phyloP scores from a whole-genome alignment of 1,140 invertebrate species.

The Drosophila burlai region DNA sequence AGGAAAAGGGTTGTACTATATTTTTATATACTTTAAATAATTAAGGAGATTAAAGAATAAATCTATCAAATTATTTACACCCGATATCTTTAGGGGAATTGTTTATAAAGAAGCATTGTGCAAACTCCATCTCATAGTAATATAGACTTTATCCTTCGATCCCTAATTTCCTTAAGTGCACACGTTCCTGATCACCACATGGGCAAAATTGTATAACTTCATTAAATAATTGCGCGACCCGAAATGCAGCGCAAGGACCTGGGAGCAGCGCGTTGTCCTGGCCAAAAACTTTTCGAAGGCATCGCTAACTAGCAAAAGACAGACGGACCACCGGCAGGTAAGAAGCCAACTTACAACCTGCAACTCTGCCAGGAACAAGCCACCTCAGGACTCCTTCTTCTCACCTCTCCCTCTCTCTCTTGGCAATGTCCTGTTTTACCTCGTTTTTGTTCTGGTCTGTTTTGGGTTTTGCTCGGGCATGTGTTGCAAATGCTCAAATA shows the following conservation, averaged over 20 bases:
- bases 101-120: background rate
- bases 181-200: slow-evolving; percentile 64
- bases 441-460: slow-evolving; percentile 17
- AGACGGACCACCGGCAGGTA: slow-evolving; percentile 26
- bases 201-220: slow-evolving; percentile 77
- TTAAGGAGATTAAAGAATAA: background rate
- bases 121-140: background rate
- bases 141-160: background rate
- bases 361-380: slow-evolving; percentile 23
- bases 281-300: slow-evolving; percentile 50
- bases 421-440: background rate
- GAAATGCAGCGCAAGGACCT: slow-evolving; percentile 56
- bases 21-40: background rate
- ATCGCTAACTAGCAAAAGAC: slow-evolving; percentile 72
- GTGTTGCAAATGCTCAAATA: slow-evolving; percentile 65
- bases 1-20: background rate
- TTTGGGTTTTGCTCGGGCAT: slow-evolving; percentile 23
- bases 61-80: background rate
- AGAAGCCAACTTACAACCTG: slow-evolving; percentile 41
- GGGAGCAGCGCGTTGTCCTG: slow-evolving; percentile 33
- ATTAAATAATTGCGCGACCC: slow-evolving; percentile 80
- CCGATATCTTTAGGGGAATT: background rate
- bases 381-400: background rate
- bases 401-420: background rate
- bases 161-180: background rate